Evolutionary conservation across 2,797 vertebrate genomes (phyloP).

Genomic region (Telmatherina bonti): DNA sequence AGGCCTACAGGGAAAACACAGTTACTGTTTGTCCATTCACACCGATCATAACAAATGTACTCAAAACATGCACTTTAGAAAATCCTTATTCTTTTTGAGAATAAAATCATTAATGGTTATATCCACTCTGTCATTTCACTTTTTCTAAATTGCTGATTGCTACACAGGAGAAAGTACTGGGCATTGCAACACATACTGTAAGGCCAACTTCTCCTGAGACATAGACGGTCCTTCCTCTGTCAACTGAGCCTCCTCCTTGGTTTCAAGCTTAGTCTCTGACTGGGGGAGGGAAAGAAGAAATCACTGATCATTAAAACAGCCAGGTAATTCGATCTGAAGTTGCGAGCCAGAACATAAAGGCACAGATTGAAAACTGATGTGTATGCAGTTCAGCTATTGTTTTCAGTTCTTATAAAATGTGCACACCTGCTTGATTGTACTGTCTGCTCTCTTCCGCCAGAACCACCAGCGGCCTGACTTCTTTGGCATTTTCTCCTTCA

Average conservation of each 20-base stretch:
- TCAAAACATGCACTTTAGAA: background rate
- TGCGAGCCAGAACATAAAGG: background rate
- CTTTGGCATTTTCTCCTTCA: slow-evolving; percentile 99
- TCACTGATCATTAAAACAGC: background rate
- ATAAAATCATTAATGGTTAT: background rate
- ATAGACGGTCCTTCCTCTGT: slow-evolving; percentile 81
- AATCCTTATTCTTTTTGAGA: background rate
- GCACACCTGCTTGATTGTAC: slow-evolving; percentile 92
- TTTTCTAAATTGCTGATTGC: slow-evolving; percentile 1
- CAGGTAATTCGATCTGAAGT: background rate
- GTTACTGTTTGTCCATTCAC: no score
- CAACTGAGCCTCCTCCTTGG: slow-evolving; percentile 85
- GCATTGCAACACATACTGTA: slow-evolving; percentile 77
- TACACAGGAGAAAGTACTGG: background rate
- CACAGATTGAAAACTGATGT: background rate
- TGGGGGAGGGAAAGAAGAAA: slow-evolving; percentile 47
- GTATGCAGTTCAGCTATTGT: background rate
- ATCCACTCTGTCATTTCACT: background rate
- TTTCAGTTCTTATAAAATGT: background rate
- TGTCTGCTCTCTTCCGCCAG: slow-evolving; percentile 94
- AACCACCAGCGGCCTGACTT: slow-evolving; percentile 99
- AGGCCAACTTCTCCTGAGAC: slow-evolving; percentile 82
- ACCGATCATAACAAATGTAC: background rate
- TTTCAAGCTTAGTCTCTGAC: slow-evolving; percentile 91
- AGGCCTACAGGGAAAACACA: slow-evolving; percentile 68